phyloP scores from a whole-genome alignment of 2,888 invertebrate species.

The Nomada ferruginata region DNA sequence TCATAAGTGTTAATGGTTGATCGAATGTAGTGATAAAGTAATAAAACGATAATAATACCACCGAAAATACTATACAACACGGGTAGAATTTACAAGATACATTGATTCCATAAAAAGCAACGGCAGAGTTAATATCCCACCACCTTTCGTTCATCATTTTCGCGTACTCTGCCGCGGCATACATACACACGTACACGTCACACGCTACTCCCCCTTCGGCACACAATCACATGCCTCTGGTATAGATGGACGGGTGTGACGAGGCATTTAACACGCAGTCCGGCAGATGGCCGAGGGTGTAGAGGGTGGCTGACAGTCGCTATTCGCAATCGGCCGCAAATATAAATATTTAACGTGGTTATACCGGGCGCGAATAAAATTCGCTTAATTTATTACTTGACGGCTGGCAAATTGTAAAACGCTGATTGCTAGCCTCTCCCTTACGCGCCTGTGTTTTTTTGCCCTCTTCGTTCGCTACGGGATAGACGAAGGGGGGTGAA shows the following conservation, averaged over 20 bases:
- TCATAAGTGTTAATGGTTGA: no score
- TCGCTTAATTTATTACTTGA: slow-evolving; percentile 71
- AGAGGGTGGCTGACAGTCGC: slow-evolving; percentile 37
- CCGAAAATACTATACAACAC: neutral
- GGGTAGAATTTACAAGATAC: neutral
- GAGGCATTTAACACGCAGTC: slow-evolving; percentile 65
- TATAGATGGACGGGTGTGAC: slow-evolving; percentile 52
- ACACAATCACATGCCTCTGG: neutral
- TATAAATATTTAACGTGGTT: slow-evolving; percentile 77
- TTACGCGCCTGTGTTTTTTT: neutral
- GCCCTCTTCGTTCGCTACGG: neutral
- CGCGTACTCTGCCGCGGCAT: neutral
- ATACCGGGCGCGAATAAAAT: slow-evolving; percentile 72
- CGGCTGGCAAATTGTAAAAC: slow-evolving; percentile 71
- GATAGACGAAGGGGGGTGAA: neutral
- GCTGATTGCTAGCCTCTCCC: slow-evolving; percentile 62
- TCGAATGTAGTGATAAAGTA: neutral
- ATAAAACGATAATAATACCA: neutral
- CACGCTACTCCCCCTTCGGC: neutral
- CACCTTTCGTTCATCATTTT: neutral
- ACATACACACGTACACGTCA: neutral
- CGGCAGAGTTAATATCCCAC: neutral
- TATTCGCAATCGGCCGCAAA: slow-evolving; percentile 66
- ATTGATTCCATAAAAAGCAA: neutral
- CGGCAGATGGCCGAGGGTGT: slow-evolving; percentile 45